A percentile compares a stretch with the other conserved stretches of the same genome.
phyloP scores from a whole-genome alignment of 1,140 invertebrate species.

The Cyclargus thomasi region DNA sequence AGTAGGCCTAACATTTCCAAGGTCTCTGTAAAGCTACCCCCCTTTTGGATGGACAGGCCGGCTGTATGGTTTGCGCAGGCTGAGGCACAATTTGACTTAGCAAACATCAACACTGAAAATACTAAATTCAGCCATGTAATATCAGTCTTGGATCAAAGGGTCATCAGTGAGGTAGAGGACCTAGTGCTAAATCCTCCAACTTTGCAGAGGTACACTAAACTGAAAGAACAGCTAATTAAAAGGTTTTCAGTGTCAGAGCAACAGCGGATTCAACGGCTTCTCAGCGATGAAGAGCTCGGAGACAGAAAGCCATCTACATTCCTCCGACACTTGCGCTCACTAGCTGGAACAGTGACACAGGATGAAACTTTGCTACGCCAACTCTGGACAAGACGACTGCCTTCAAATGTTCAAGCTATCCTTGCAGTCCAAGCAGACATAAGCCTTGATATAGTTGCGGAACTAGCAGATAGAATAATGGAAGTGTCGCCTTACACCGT shows the following conservation, averaged over 20 bases:
- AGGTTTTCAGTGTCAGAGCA: conserved; percentile 31
- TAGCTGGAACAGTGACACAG: not conserved
- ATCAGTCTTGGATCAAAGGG: conserved; percentile 10
- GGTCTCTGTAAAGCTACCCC: conserved; percentile 16
- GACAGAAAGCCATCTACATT: conserved; percentile 32
- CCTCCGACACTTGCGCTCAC: conserved; percentile 8
- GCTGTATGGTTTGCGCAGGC: conserved; percentile 28
- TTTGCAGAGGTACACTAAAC: conserved; percentile 27
- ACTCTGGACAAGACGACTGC: not conserved
- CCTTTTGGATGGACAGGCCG: conserved; percentile 25
- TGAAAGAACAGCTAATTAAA: conserved; percentile 37
- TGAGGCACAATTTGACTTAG: conserved; percentile 28
- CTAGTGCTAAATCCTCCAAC: conserved; percentile 22
- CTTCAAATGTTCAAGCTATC: not conserved
- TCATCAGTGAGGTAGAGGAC: conserved; percentile 22
- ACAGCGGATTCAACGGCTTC: conserved; percentile 14
- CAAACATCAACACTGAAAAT: conserved; percentile 19
- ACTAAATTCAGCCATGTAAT: conserved; percentile 19
- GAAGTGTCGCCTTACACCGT: not conserved
- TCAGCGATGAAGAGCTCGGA: conserved; percentile 26
- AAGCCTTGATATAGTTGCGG: not conserved
- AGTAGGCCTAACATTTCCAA: not conserved
- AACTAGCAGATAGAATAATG: not conserved
- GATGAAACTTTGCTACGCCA: not conserved
- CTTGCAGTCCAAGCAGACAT: not conserved